Evolutionary conservation across 2,113 vertebrate species (phyloP).

Genomic region (Nycticryphes semicollaris): DNA sequence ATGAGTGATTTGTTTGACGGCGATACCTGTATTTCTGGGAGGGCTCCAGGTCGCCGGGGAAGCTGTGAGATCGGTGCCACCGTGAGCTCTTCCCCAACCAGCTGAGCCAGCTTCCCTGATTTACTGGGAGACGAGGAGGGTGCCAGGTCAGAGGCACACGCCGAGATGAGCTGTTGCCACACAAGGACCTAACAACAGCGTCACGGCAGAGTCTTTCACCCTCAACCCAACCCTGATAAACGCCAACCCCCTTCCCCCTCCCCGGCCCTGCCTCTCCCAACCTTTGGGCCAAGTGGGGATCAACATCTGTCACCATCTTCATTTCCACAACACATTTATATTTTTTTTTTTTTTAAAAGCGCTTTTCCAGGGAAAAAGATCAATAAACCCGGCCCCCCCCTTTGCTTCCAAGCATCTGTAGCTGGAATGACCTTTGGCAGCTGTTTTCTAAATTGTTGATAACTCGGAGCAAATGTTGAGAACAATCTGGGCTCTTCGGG

Average conservation of each 20-base stretch:
- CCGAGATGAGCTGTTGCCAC: background rate
- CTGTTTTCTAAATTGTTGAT: conserved; percentile 45
- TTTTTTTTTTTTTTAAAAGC: background rate
- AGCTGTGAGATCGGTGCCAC: conserved; percentile 17
- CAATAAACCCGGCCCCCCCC: background rate
- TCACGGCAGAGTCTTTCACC: background rate
- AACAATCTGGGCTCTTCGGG: conserved; percentile 7
- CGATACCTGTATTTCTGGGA: conserved; percentile 24
- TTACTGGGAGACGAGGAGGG: background rate
- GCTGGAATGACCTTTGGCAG: conserved; percentile 39
- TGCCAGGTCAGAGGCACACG: background rate
- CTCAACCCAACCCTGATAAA: background rate
- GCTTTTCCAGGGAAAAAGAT: background rate
- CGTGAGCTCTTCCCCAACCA: conserved; percentile 28
- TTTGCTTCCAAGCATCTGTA: background rate
- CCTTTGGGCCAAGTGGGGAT: background rate
- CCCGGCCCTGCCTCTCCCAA: rapidly evolving
- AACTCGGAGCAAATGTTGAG: background rate
- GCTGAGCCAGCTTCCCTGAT: conserved; percentile 18
- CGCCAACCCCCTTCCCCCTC: rapidly evolving
- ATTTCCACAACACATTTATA: background rate
- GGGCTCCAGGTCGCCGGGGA: background rate
- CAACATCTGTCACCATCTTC: background rate
- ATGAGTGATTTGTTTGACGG: background rate
- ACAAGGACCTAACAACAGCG: background rate